Percentiles rank a stretch among this genome's conserved stretches.
These are phyloP conservation scores for Porites lutea DNA, from an alignment of 64 coral and sea anemone genomes.

Conservation along the genomic window DNA sequence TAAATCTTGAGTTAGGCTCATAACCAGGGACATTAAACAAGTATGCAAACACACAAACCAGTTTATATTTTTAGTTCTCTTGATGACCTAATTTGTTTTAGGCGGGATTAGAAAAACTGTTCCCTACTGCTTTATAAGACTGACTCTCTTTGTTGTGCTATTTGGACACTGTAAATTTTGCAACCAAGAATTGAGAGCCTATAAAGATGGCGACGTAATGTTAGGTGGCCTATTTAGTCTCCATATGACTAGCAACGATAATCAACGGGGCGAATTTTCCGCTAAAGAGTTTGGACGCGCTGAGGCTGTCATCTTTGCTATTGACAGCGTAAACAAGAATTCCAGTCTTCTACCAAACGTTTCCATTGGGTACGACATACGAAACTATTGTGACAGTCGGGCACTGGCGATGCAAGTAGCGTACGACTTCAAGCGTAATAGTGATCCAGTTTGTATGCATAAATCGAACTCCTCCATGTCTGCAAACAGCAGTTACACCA, in stretches of 20 bases:
- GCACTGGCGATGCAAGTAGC: conserved; percentile 1
- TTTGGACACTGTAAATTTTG: no score
- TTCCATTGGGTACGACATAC: background rate
- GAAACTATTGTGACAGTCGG: conserved; percentile 12
- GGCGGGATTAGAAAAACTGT: no score
- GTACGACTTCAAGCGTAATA: background rate
- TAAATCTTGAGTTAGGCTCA: no score
- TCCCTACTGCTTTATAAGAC: no score
- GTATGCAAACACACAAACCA: no score
- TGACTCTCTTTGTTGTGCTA: no score
- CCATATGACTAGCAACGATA: background rate
- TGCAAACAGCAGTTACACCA: no score
- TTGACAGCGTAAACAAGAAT: conserved; percentile 17
- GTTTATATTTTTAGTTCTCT: no score
- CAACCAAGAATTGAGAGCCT: background rate
- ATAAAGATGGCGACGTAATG: conserved; percentile 1
- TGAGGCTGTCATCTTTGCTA: conserved; percentile 12
- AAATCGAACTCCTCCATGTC: no score
- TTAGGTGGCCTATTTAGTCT: background rate
- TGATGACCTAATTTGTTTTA: no score
- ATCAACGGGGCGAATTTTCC: conserved; percentile 1
- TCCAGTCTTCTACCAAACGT: background rate
- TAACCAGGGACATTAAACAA: no score
- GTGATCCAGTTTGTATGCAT: background rate
- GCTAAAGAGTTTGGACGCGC: conserved; percentile 7